A percentile compares a stretch with the other conserved stretches of the same genome.
Evolutionary conservation across 2,797 vertebrate genomes (phyloP).

Genomic region (Rachycentron canadum): DNA sequence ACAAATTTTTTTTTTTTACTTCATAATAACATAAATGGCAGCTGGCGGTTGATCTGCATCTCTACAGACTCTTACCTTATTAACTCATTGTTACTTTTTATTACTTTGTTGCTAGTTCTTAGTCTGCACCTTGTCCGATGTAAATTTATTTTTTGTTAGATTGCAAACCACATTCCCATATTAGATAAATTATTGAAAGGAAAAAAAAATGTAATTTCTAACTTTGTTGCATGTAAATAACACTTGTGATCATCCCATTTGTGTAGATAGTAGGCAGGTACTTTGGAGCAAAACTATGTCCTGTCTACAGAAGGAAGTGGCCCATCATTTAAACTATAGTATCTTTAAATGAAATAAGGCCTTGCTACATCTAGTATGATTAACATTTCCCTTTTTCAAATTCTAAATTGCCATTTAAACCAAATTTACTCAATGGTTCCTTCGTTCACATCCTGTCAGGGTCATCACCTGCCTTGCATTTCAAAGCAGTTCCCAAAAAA

Average conservation of each 20-base stretch:
- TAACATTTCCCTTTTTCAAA: conserved; percentile 66
- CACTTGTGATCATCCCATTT: too few species aligned
- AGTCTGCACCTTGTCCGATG: conserved; percentile 3
- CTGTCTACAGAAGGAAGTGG: conserved; percentile 34
- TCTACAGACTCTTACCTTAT: too few species aligned
- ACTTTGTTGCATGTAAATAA: background rate
- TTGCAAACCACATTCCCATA: conserved; percentile 5
- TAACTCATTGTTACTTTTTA: conserved; percentile 16
- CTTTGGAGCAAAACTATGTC: conserved; percentile 43
- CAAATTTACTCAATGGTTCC: conserved; percentile 55
- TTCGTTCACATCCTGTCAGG: conserved; percentile 28
- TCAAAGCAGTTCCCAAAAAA: conserved; percentile 64
- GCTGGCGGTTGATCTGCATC: background rate
- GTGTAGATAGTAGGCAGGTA: conserved; percentile 12
- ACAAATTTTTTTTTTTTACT: background rate
- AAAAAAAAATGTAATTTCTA: background rate
- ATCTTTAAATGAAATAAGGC: conserved; percentile 57
- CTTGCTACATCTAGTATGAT: conserved; percentile 56
- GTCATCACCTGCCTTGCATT: conserved; percentile 67
- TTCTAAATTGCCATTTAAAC: conserved; percentile 60
- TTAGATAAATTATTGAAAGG: background rate
- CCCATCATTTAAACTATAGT: conserved; percentile 49
- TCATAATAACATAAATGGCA: background rate
- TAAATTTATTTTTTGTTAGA: conserved; percentile 5
- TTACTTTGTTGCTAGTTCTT: conserved; percentile 28